Conservation (phyloP, 2,888 invertebrate species). For the Macrosiphum euphorbiae region DNA sequence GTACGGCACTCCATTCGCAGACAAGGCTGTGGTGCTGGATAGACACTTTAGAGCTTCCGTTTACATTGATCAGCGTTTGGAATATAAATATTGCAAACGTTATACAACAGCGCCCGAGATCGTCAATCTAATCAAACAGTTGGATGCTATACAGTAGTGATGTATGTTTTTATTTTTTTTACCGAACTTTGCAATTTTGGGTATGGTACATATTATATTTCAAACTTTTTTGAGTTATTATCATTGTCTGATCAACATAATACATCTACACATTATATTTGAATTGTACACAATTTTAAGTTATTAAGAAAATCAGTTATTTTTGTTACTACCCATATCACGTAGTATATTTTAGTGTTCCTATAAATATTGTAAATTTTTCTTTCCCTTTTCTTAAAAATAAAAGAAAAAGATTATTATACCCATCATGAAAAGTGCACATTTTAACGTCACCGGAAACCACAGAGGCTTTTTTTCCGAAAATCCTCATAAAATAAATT, state of each 20-base stretch:
- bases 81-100: constrained; percentile 63
- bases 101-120: constrained; percentile 64
- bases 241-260: not conserved
- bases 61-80: constrained; percentile 64
- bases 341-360: not conserved
- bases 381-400: not conserved
- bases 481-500: not conserved
- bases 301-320: not conserved
- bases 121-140: constrained; percentile 58
- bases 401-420: not conserved
- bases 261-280: not conserved
- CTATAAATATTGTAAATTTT: not conserved
- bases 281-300: not conserved
- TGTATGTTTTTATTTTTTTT: not conserved
- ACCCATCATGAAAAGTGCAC: not conserved
- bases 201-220: not conserved
- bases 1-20: constrained; percentile 62
- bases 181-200: not conserved
- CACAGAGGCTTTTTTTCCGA: not conserved
- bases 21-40: constrained; percentile 65
- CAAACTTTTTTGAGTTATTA: not conserved
- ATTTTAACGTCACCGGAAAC: not conserved
- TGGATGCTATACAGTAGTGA: constrained; percentile 33
- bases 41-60: constrained; percentile 65
- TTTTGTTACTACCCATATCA: not conserved